Conservation (phyloP, 2,797 vertebrate species). For the Hipposideros larvatus region DNA sequence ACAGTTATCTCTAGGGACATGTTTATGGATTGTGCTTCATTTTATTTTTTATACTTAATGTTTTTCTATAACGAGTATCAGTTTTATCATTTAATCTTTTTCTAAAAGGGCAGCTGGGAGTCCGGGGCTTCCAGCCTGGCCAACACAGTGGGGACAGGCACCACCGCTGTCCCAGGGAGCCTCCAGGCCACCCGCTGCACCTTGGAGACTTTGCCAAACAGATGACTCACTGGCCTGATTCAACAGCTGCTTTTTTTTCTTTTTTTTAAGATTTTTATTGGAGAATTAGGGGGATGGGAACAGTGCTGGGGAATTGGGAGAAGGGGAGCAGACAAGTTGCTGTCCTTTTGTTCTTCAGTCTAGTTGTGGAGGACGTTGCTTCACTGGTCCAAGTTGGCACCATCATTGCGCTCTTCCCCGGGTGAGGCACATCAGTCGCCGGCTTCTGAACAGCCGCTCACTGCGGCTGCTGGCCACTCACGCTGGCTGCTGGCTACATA, state of each 20-base stretch:
- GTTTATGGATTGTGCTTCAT: neutral
- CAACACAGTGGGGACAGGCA: accelerated
- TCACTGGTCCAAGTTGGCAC: too few species aligned
- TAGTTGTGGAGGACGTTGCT: too few species aligned
- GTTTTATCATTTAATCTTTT: neutral
- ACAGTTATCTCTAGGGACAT: neutral
- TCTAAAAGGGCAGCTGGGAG: neutral
- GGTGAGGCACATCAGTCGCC: too few species aligned
- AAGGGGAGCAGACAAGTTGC: too few species aligned
- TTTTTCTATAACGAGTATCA: neutral
- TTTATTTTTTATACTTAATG: neutral
- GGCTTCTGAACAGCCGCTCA: too few species aligned
- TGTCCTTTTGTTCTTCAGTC: too few species aligned
- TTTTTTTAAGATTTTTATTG: too few species aligned
- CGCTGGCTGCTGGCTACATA: too few species aligned
- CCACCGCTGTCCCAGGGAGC: neutral
- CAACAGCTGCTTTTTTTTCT: neutral
- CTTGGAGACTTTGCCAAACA: neutral
- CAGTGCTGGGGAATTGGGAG: too few species aligned
- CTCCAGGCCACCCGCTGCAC: neutral
- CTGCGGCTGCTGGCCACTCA: too few species aligned
- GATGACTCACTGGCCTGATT: conserved; percentile 54
- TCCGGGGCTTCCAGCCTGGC: neutral
- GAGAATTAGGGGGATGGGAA: too few species aligned
- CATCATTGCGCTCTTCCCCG: too few species aligned